Evolutionary conservation across 2,888 invertebrate species (phyloP).

Genomic region (Hetaerina titia): DNA sequence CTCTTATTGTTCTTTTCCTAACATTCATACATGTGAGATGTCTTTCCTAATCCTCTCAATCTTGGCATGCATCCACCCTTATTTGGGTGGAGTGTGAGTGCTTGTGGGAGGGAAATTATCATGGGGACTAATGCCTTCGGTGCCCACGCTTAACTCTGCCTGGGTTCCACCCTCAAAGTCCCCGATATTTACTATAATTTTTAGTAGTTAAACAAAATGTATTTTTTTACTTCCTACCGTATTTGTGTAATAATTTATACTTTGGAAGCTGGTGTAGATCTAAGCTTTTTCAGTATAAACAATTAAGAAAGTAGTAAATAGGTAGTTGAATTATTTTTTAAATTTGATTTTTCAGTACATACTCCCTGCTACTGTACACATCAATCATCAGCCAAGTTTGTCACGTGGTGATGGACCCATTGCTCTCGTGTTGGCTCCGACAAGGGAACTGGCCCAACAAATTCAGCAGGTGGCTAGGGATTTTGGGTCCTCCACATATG

Average conservation of each 20-base stretch:
- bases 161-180: constrained; percentile 88
- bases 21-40: too few relatives aligned
- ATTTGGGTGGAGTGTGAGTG: constrained; percentile 85
- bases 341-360: constrained; percentile 82
- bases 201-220: too few relatives aligned
- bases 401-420: constrained; percentile 96
- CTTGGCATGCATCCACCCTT: constrained; percentile 87
- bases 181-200: constrained; percentile 78
- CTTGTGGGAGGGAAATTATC: constrained; percentile 85
- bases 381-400: constrained; percentile 91
- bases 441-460: constrained; percentile 94
- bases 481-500: constrained; percentile 91
- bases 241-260: too few relatives aligned
- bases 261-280: too few relatives aligned
- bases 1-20: too few relatives aligned
- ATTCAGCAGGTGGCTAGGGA: constrained; percentile 96
- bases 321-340: too few relatives aligned
- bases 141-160: constrained; percentile 84
- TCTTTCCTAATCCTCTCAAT: constrained; percentile 74
- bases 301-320: too few relatives aligned
- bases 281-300: too few relatives aligned
- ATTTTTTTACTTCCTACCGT: too few relatives aligned
- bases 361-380: constrained; percentile 97
- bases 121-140: constrained; percentile 86
- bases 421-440: constrained; percentile 93